Percentiles rank a stretch among this genome's conserved stretches.
phyloP scores from a whole-genome alignment of 2,113 vertebrate species.

The Gobiocypris rarus region DNA sequence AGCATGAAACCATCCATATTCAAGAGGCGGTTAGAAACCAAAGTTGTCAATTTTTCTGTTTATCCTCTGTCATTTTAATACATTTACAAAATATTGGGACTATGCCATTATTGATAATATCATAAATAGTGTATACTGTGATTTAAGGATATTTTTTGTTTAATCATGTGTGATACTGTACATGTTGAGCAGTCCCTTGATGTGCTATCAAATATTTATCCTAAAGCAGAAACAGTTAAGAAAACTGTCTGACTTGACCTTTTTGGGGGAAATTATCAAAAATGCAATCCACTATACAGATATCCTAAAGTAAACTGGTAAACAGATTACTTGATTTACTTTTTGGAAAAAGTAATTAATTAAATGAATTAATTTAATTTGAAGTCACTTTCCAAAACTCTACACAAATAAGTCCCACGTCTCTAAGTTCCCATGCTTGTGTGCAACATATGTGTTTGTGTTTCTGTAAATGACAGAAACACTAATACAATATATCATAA shows the following conservation, averaged over 20 bases:
- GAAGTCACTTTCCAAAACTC: not conserved
- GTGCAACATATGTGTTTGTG: not conserved
- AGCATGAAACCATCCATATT: too few relatives aligned
- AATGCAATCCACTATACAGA: not conserved
- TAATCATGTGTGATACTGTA: not conserved
- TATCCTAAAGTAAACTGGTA: not conserved
- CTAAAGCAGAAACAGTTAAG: too few relatives aligned
- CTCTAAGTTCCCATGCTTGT: not conserved
- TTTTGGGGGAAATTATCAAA: not conserved
- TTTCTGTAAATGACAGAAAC: not conserved
- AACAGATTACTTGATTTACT: too few relatives aligned
- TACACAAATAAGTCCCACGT: too few relatives aligned
- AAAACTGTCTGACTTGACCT: too few relatives aligned
- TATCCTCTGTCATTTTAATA: too few relatives aligned
- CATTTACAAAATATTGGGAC: not conserved
- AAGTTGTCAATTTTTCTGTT: too few relatives aligned
- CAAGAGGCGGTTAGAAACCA: too few relatives aligned
- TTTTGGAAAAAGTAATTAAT: not conserved
- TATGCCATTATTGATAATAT: not conserved
- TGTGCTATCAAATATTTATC: too few relatives aligned
- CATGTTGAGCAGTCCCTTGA: not conserved
- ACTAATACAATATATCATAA: too few relatives aligned
- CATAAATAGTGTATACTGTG: too few relatives aligned
- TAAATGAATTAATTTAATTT: too few relatives aligned
- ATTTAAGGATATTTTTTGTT: not conserved